Evolutionary conservation across 2,113 vertebrate genomes (phyloP), one percentile per base, ranked within the genome.

Genomic region (Ptilorrhoa leucosticta): DNA sequence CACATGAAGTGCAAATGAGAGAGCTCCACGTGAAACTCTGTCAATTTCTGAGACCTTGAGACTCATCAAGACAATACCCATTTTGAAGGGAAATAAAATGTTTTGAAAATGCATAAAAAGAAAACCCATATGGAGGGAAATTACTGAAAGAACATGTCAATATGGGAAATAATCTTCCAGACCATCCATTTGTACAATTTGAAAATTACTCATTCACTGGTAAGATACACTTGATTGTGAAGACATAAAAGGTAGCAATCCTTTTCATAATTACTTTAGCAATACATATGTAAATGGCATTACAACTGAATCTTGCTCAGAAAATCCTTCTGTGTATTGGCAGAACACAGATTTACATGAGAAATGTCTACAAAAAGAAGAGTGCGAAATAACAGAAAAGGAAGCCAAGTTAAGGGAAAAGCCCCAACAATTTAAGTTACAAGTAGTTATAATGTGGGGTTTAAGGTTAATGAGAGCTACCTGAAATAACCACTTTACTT

Each of bases 321-420:
- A 94, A 96, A 94, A 95, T 72, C 65, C 61, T 83, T 70, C 83
- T 65, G 26, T 37, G n/a, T 50, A 79, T 82, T 84, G 90, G 76
- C 37, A 93, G 80, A 90, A 81, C 13, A 75, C 16, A 20, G 83
- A 75, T 89, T 87, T 89, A 61, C 64, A 44, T 5, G 9, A 93
- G 37, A 92, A 87, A 45, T 6, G 3, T 20, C 69, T 84, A 53
- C 27, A 79, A 83, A 85, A 64, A 82, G 30, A 84, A 58, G 45
- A 70, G 37, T 10, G 26, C 8, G 71, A 85, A 75, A 68, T 60
- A 82, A 35, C 26, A 84, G 56, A 37, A 71, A 75, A 82, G 26
- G 45, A 90, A 86, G 28, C 4, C 44, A 73, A 73, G 37, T 39
- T 80, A 89, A 84, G 50, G 13, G 58, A 78, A 63, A 92, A 5